A percentile compares a stretch with the other conserved stretches of the same genome.
phyloP scores from a whole-genome alignment of 2,797 vertebrate species.

The Arctocebus calabarensis region DNA sequence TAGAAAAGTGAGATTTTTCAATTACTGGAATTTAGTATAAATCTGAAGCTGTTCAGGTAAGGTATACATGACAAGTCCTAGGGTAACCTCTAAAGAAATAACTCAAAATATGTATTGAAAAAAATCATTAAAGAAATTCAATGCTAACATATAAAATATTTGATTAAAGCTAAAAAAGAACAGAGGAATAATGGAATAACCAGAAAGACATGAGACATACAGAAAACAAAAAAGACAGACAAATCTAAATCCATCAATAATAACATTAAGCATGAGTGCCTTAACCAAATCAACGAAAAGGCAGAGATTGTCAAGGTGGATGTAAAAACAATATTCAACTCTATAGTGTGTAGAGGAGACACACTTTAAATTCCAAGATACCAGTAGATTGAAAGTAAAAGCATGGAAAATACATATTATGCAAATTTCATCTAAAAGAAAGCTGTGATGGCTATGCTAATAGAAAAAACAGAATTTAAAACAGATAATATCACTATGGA shows the following conservation, averaged over 20 bases:
- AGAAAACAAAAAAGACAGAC: neutral
- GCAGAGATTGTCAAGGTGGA: neutral
- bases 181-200: neutral
- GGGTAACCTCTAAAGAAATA: neutral
- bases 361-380: neutral
- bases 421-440: neutral
- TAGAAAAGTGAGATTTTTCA: neutral
- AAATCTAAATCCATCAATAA: neutral
- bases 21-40: neutral
- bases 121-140: neutral
- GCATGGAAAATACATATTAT: neutral
- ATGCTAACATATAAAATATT: neutral
- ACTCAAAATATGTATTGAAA: neutral
- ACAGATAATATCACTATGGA: neutral
- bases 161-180: neutral
- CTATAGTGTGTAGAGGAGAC: neutral
- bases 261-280: neutral
- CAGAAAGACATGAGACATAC: neutral
- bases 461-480: neutral
- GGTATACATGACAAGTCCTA: neutral
- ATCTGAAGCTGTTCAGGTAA: neutral
- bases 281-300: neutral
- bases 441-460: neutral
- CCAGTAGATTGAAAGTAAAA: neutral
- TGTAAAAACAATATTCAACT: neutral